A percentile compares a stretch with the other conserved stretches of the same genome.
phyloP scores from a whole-genome alignment of 2,888 invertebrate genomes.

The Trichacis sp. region DNA sequence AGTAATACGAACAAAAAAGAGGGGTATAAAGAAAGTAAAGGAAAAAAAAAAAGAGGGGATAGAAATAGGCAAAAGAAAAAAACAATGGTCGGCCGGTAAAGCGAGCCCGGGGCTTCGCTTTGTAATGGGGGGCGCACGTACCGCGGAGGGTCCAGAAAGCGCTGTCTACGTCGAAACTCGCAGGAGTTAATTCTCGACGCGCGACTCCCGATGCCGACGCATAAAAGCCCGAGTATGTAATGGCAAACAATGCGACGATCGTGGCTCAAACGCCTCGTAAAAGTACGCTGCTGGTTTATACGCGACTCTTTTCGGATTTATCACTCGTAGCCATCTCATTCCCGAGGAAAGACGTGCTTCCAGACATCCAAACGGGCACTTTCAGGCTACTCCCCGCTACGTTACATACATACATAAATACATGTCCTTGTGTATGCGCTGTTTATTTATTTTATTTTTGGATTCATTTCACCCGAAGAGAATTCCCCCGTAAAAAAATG shows the following conservation, averaged over 20 bases:
- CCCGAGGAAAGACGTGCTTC: constrained; percentile 34
- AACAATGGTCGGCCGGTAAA: constrained; percentile 1
- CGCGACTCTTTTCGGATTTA: constrained; percentile 41
- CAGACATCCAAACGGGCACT: constrained; percentile 33
- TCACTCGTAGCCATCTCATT: constrained; percentile 42
- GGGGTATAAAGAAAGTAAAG: too few species aligned
- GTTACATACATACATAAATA: constrained; percentile 13
- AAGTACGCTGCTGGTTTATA: constrained; percentile 37
- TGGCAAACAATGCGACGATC: constrained; percentile 42
- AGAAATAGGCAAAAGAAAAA: not conserved
- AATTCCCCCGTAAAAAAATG: too few species aligned
- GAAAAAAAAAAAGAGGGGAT: too few species aligned
- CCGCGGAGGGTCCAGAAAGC: not conserved
- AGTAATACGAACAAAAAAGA: too few species aligned
- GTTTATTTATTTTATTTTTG: constrained; percentile 20
- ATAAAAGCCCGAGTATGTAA: constrained; percentile 42
- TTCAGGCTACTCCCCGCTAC: constrained; percentile 9
- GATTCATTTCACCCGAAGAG: not conserved
- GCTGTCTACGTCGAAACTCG: constrained; percentile 35
- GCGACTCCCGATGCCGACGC: constrained; percentile 30
- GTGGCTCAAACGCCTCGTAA: constrained; percentile 43
- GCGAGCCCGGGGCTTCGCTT: constrained; percentile 2
- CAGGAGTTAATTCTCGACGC: constrained; percentile 20
- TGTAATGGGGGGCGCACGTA: constrained; percentile 10
- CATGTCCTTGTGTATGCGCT: not conserved